Conservation (phyloP, 2,113 vertebrate genomes). For the Neopipo cinnamomea region DNA sequence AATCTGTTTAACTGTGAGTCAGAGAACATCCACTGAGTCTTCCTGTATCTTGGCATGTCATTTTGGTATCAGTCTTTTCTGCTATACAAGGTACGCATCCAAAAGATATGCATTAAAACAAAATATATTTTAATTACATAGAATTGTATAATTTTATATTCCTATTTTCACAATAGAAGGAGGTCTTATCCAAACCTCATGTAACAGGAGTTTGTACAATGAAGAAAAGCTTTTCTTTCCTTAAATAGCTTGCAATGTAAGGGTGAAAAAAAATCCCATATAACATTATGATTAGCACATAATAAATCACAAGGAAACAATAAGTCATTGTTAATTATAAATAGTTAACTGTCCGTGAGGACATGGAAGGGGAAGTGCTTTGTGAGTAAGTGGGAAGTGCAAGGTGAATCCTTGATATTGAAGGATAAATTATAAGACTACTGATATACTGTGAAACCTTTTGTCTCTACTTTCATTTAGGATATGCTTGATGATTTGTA, state of each 20-base stretch:
- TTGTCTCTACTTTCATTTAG: background rate
- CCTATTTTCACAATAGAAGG: background rate
- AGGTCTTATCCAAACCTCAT: background rate
- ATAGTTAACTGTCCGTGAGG: background rate
- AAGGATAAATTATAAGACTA: background rate
- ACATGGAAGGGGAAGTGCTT: background rate
- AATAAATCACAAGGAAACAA: background rate
- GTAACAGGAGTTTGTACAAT: background rate
- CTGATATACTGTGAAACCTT: background rate
- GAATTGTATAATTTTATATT: background rate
- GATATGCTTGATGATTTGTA: background rate
- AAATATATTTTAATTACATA: background rate
- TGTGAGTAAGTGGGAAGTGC: background rate
- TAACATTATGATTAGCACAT: background rate
- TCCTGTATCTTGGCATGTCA: background rate
- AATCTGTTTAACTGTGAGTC: background rate
- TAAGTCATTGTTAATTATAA: background rate
- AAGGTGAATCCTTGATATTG: background rate
- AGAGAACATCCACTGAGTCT: background rate
- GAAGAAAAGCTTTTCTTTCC: background rate
- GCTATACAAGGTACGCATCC: background rate
- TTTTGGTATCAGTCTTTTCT: background rate
- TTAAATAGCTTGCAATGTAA: background rate
- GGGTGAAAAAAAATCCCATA: background rate
- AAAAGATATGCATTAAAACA: background rate